These are phyloP conservation scores for Cremastinae sp. DNA, from an alignment of 2,888 invertebrate species.

Conservation along the genomic window DNA sequence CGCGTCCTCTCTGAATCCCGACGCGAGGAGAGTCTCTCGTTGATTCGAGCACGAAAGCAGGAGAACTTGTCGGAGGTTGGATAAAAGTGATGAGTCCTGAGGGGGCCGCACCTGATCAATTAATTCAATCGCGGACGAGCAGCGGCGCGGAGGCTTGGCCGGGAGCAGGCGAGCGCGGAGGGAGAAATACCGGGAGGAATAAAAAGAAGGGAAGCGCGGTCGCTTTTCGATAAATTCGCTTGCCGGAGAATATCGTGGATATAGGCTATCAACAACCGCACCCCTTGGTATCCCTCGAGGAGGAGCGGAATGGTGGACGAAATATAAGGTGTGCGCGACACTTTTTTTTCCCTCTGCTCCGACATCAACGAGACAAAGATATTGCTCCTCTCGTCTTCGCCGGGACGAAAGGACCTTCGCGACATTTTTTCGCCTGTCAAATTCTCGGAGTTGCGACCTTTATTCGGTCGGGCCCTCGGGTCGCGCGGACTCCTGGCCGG, in stretches of 20 bases:
- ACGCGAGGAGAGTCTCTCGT: slow-evolving; percentile 14
- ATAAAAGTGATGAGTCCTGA: slow-evolving; percentile 53
- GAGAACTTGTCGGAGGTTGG: slow-evolving; percentile 18
- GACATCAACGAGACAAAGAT: slow-evolving; percentile 51
- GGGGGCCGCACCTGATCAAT: slow-evolving; percentile 65
- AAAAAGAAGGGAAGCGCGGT: slow-evolving; percentile 47
- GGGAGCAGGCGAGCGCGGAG: slow-evolving; percentile 34
- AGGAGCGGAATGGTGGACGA: slow-evolving; percentile 14
- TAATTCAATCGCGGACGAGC: slow-evolving; percentile 44
- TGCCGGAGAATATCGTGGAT: slow-evolving; percentile 41
- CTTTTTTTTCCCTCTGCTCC: slow-evolving; percentile 24
- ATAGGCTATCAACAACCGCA: slow-evolving; percentile 46
- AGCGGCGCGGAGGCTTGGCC: slow-evolving; percentile 29
- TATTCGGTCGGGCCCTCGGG: too few relatives aligned
- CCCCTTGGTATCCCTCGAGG: slow-evolving; percentile 35
- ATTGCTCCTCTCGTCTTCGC: background rate
- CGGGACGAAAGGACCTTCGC: background rate
- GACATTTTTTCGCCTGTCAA: too few relatives aligned
- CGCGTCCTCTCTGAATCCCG: slow-evolving; percentile 2
- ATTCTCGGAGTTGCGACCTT: slow-evolving; percentile 1
- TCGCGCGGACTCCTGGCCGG: slow-evolving; percentile 21
- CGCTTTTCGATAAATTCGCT: slow-evolving; percentile 57
- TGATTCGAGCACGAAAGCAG: slow-evolving; percentile 15
- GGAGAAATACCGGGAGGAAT: slow-evolving; percentile 19
- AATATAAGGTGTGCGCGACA: slow-evolving; percentile 44